phyloP scores from a whole-genome alignment of 2,888 invertebrate genomes.

The Platerodrilus igneus region DNA sequence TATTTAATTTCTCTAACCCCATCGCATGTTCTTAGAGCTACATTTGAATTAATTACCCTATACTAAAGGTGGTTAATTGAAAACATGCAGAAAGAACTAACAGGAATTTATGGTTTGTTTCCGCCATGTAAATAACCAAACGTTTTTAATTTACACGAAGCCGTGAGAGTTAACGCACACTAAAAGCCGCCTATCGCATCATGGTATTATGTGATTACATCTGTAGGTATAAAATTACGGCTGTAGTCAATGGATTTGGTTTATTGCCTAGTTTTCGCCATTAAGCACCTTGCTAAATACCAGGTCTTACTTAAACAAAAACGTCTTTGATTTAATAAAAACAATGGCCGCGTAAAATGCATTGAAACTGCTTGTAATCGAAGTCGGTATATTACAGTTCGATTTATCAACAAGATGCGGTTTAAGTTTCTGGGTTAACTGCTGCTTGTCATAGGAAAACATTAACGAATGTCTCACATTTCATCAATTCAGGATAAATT shows the following conservation, averaged over 20 bases:
- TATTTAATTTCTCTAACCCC: too few species aligned
- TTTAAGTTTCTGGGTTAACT: too few species aligned
- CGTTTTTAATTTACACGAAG: slow-evolving; percentile 23
- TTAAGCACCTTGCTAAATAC: slow-evolving; percentile 13
- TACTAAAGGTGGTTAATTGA: too few species aligned
- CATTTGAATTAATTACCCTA: too few species aligned
- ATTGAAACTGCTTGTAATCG: too few species aligned
- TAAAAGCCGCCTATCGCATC: slow-evolving; percentile 20
- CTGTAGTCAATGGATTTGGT: slow-evolving; percentile 19
- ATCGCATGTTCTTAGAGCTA: too few species aligned
- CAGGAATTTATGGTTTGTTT: slow-evolving; percentile 20
- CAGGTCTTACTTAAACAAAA: too few species aligned
- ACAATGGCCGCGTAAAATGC: too few species aligned
- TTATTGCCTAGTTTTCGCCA: slow-evolving; percentile 14
- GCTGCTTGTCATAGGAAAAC: not conserved
- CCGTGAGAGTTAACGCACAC: slow-evolving; percentile 23
- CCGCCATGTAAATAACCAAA: slow-evolving; percentile 23
- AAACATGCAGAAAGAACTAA: slow-evolving; percentile 19
- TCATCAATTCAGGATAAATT: too few species aligned
- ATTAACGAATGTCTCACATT: slow-evolving; percentile 1
- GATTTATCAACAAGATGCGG: too few species aligned
- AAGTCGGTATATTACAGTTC: too few species aligned
- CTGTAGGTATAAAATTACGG: slow-evolving; percentile 20
- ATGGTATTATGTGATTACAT: slow-evolving; percentile 21
- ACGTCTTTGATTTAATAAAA: too few species aligned